These are phyloP conservation scores for Lissonota sp. DNA, from an alignment of 2,888 invertebrate genomes.

Conservation along the genomic window DNA sequence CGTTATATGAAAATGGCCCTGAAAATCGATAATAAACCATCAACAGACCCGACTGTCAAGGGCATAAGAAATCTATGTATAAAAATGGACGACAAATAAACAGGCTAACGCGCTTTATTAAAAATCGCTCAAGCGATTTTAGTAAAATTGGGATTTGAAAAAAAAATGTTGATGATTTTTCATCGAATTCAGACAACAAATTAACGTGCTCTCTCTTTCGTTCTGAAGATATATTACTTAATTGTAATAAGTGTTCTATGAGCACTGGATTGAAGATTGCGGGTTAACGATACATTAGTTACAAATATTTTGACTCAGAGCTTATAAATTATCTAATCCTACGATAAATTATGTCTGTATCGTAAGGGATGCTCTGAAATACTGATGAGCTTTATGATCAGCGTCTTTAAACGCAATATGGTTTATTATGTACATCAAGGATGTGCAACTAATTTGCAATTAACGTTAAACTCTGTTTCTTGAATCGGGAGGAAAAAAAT, in stretches of 20 bases:
- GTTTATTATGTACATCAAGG: constrained; percentile 32
- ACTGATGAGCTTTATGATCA: constrained; percentile 20
- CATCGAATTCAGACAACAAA: background rate
- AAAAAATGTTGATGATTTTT: constrained; percentile 6
- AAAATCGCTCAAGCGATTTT: constrained; percentile 3
- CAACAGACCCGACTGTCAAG: background rate
- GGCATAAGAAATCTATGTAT: background rate
- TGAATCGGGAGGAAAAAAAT: constrained; percentile 2
- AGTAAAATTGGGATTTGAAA: background rate
- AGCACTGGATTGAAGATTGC: constrained; percentile 25
- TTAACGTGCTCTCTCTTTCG: constrained; percentile 28
- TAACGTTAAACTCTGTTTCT: constrained; percentile 24
- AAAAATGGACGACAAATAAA: constrained; percentile 3
- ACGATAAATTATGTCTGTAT: background rate
- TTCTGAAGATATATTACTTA: background rate
- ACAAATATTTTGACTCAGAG: constrained; percentile 31
- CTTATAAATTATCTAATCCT: background rate
- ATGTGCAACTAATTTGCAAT: constrained; percentile 29
- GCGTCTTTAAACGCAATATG: constrained; percentile 3
- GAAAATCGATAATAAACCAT: constrained; percentile 23
- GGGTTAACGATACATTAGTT: constrained; percentile 37
- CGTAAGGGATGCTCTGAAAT: constrained; percentile 6
- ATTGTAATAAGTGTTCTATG: constrained; percentile 18
- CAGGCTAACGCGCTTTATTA: background rate
- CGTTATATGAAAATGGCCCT: constrained; percentile 28